Base-by-base conservation (phyloP, 2,888 invertebrate genomes). In the Patella ulyssiponensis region DNA sequence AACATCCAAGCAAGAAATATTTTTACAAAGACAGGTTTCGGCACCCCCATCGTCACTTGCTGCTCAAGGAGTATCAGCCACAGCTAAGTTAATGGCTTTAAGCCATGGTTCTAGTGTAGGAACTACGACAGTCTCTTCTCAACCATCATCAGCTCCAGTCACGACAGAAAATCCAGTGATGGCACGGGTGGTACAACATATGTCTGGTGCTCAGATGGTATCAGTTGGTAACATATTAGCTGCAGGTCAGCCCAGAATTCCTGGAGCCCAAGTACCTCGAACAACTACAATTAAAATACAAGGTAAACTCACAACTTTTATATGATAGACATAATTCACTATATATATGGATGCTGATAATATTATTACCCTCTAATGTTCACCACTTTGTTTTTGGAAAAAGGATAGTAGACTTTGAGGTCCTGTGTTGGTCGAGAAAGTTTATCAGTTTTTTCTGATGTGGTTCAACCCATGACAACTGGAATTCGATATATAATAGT, bases 141-240 rank as follows among this genome's bases (percentile, higher is more conserved):
- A 54, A 56, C 54, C 20, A 15, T 64, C 23, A 44, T 72, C 27
- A 51, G 64, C 75, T 14, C 69, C 80, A 3, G 74, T 82, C 1
- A 79, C 80, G 12, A 80, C 81, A 12, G 83, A 81, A 70, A 80
- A 81, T 14, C 86, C 88, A 9, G 82, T 89, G 53, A 86, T 89
- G 74, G 87, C 89, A 1, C 82, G 88, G 20, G 81, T 89, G 11
- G 85, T 89, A 58, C 88, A 88, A 75, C 89, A 88, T 74, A 83
- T 83, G 82, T 82, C 81, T 52, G 79, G 83, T 56, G 84, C 82
- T 0, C 88, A 88, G 80, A 84, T 88, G 82, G 83, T 88, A 54
- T 86, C 87, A 33, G 87, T 88, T 1, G 84, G 87, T 75, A 88
- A 85, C 74, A 79, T 88, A 12, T 81, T 88, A 72, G 83, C 86